phyloP scores from a whole-genome alignment of 2,888 invertebrate genomes.

The Pollenia amentaria region DNA sequence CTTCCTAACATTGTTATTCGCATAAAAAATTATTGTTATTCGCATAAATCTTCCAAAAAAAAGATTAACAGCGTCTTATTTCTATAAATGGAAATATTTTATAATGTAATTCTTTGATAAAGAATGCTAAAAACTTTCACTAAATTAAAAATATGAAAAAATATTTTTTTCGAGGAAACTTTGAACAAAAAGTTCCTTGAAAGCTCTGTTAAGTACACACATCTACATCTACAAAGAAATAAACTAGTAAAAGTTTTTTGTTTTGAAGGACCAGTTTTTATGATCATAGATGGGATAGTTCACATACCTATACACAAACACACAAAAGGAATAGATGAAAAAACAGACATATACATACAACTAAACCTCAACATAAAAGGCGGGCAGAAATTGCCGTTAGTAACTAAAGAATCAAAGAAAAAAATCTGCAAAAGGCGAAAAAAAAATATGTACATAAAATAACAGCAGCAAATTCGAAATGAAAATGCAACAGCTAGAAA shows the following conservation, averaged over 20 bases:
- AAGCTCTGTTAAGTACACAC: not conserved
- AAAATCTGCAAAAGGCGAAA: constrained; percentile 14
- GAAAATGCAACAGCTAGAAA: constrained; percentile 69
- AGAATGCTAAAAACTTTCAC: no score
- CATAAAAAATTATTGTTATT: no score
- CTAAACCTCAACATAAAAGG: constrained; percentile 62
- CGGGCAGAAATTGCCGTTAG: constrained; percentile 71
- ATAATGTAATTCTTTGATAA: no score
- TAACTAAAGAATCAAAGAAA: constrained; percentile 42
- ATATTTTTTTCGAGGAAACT: not conserved
- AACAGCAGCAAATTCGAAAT: constrained; percentile 49
- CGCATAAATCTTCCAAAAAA: no score
- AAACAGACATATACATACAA: not conserved
- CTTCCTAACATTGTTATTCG: no score
- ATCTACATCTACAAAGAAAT: constrained; percentile 26
- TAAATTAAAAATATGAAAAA: no score
- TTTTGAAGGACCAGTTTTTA: constrained; percentile 49
- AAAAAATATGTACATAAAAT: constrained; percentile 13
- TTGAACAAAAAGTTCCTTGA: not conserved
- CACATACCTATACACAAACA: no score
- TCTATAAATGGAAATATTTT: no score
- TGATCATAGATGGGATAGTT: constrained; percentile 59
- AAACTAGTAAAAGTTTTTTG: constrained; percentile 40
- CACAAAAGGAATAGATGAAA: constrained; percentile 4
- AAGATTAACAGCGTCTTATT: no score